Base-by-base conservation (phyloP, 2,113 vertebrate species). In the Alces alces region DNA sequence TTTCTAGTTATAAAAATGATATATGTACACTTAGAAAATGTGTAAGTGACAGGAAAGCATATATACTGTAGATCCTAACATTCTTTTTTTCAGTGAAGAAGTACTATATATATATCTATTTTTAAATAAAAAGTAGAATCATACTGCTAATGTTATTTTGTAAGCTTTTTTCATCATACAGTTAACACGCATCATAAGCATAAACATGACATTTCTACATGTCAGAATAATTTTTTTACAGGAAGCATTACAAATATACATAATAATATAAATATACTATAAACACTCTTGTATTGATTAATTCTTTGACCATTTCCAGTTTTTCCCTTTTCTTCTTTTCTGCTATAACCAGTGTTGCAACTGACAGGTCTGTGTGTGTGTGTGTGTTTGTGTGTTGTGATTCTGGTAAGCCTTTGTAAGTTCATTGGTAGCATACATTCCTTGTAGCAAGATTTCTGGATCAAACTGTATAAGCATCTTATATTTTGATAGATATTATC, bases 81-180 rank as follows among this genome's bases (percentile, higher is more conserved):
- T 92, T 91, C 28, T 91, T 54, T 79, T 76, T 91, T 84, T 36
- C 60, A 66, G 14, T 76, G 58, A 39, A 79, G 43, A 90, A 91
- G 58, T 86, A 39, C n/a, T 73, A 79, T n/a, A n/a, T n/a, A n/a
- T 11, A 73, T 58, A 70, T 93, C 47, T 45, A 57, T 86, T 70
- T 88, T 73, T 90, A 70, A 60, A 13, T 80, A 82, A 86, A 96
- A 94, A 58, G 33, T 92, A 47, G 39, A 97, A 66, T 60, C 39
- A 87, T 73, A 66, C 33, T 54, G 30, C 21, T 95, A 92, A 89
- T 89, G 58, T 80, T 66, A 73, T 86, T 79, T 94, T 86, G 7
- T 79, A 96, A 95, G 28, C 33, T 39, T 90, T 97, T 96, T 86
- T 33, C 43, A n/a, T 76, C 92, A 95, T 64, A 23, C 16, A 88